phyloP scores from a whole-genome alignment of 1,140 invertebrate genomes.

The Caenorhabditis brenneri region DNA sequence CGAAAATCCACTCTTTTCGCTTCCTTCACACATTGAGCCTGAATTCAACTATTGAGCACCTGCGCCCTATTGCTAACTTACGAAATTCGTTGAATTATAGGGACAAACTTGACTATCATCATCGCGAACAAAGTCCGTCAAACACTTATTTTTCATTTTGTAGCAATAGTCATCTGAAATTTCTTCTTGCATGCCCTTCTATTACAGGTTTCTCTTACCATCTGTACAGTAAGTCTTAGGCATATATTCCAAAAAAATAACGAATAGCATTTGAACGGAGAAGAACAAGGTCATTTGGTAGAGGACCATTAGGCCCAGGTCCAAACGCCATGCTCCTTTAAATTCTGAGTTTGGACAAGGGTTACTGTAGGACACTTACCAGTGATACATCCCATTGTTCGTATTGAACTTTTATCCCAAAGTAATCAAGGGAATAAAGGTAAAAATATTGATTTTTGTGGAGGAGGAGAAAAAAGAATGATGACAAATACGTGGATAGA shows the following conservation, averaged over 20 bases:
- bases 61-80: neutral
- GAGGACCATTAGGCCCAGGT: neutral
- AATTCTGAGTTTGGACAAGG: neutral
- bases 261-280: constrained; percentile 33
- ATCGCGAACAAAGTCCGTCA: neutral
- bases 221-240: constrained; percentile 17
- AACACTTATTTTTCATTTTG: constrained; percentile 25
- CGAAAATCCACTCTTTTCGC: neutral
- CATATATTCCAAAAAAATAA: constrained; percentile 14
- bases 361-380: neutral
- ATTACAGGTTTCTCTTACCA: neutral
- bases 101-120: neutral
- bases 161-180: constrained; percentile 20
- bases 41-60: neutral
- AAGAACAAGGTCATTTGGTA: constrained; percentile 28
- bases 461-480: too few relatives aligned
- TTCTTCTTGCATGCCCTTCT: neutral
- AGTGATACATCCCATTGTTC: constrained; percentile 23
- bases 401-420: neutral
- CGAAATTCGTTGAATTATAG: neutral
- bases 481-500: too few relatives aligned
- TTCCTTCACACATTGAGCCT: neutral
- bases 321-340: constrained; percentile 17
- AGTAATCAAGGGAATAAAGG: too few relatives aligned
- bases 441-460: too few relatives aligned